Percentiles rank a stretch among this genome's conserved stretches.
These are phyloP conservation scores for Drosophila tanythrix DNA, from an alignment of 2,888 invertebrate species.

Conservation along the genomic window DNA sequence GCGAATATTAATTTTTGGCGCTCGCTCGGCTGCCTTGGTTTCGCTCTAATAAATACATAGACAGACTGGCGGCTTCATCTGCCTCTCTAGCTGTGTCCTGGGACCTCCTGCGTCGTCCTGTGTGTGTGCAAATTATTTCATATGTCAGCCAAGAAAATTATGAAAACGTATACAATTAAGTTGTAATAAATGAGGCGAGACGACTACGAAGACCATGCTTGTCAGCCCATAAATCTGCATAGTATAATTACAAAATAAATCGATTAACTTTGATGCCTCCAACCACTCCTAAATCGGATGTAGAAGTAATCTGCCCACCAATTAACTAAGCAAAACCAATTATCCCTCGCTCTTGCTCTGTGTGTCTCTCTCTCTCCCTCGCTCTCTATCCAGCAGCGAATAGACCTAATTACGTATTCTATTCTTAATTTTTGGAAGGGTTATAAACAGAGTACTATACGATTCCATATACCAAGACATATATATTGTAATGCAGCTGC, in stretches of 20 bases:
- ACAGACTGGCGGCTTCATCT: conserved; percentile 21
- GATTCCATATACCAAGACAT: neutral
- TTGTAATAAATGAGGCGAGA: conserved; percentile 48
- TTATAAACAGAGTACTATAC: neutral
- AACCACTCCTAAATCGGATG: conserved; percentile 28
- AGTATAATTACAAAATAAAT: conserved; percentile 72
- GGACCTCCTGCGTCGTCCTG: conserved; percentile 19
- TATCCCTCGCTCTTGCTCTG: conserved; percentile 18
- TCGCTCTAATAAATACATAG: conserved; percentile 58
- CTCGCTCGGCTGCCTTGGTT: conserved; percentile 30
- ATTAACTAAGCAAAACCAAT: conserved; percentile 67
- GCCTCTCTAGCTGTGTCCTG: conserved; percentile 27
- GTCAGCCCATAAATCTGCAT: conserved; percentile 43
- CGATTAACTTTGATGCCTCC: conserved; percentile 59
- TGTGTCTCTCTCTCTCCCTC: neutral
- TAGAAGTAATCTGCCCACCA: conserved; percentile 57
- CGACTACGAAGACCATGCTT: conserved; percentile 27
- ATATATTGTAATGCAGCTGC: too few relatives aligned
- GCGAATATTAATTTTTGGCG: conserved; percentile 73
- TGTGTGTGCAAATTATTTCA: conserved; percentile 69
- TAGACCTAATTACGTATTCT: neutral
- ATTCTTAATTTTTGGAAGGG: neutral
- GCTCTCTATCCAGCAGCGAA: neutral
- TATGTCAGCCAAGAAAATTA: conserved; percentile 68
- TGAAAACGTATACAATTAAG: conserved; percentile 67